Evolutionary conservation across 2,888 invertebrate species (phyloP).

Genomic region (Dicroscelio sp.): DNA sequence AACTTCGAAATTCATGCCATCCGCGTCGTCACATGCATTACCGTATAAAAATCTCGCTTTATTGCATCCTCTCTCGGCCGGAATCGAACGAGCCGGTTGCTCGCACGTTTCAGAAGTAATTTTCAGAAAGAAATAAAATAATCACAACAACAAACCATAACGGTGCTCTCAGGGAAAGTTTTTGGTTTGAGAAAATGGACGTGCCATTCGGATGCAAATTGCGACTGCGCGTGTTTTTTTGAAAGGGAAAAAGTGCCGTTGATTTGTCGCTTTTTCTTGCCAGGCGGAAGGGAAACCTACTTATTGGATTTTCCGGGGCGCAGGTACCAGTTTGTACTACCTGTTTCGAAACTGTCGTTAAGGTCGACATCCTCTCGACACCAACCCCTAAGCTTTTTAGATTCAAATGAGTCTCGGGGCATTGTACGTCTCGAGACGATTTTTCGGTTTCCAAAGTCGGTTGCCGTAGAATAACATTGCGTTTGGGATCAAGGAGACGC

Average conservation of each 20-base stretch:
- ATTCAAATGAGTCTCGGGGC: constrained; percentile 64
- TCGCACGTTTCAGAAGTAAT: constrained; percentile 29
- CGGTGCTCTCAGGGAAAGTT: constrained; percentile 48
- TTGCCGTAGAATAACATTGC: too few relatives aligned
- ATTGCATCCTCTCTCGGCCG: constrained; percentile 18
- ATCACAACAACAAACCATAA: too few relatives aligned
- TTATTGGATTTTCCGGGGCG: constrained; percentile 52
- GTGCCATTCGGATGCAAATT: constrained; percentile 50
- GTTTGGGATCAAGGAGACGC: too few relatives aligned
- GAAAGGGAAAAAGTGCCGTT: constrained; percentile 46
- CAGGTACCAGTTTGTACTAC: constrained; percentile 62
- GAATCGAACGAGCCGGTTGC: neutral
- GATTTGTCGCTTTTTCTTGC: constrained; percentile 51
- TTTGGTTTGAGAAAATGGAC: neutral
- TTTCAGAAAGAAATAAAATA: constrained; percentile 44
- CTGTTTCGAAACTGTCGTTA: constrained; percentile 60
- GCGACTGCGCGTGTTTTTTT: constrained; percentile 24
- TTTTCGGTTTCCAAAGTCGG: too few relatives aligned
- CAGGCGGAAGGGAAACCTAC: constrained; percentile 29
- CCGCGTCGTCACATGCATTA: constrained; percentile 34
- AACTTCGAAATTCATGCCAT: too few relatives aligned
- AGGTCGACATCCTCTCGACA: constrained; percentile 55
- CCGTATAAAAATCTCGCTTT: constrained; percentile 49
- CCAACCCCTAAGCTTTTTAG: constrained; percentile 33
- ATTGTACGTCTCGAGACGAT: too few relatives aligned